A percentile compares a stretch with the other conserved stretches of the same genome.
These are phyloP conservation scores for Caenorhabditis angaria DNA, from an alignment of 2,888 invertebrate genomes.

Conservation along the genomic window DNA sequence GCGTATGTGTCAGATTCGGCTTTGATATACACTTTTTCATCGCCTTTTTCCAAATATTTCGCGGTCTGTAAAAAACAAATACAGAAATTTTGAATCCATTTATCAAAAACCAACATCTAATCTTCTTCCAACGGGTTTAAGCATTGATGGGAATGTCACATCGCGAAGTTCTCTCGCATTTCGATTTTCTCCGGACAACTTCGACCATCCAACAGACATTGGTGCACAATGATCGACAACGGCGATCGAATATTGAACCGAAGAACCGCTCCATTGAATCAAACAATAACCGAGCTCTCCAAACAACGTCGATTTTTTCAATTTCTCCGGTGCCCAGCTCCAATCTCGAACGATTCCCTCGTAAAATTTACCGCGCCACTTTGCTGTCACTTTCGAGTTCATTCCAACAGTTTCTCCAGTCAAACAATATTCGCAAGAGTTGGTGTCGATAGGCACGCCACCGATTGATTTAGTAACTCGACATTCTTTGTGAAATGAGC, in stretches of 20 bases:
- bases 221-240: neutral
- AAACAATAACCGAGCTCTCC: conserved; percentile 11
- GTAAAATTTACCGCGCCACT: conserved; percentile 11
- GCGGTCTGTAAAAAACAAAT: conserved; percentile 6
- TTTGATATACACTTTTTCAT: neutral
- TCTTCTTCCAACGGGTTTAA: conserved; percentile 1
- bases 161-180: neutral
- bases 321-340: conserved; percentile 5
- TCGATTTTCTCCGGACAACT: neutral
- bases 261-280: conserved; percentile 9
- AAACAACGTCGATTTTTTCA: neutral
- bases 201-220: neutral
- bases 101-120: neutral
- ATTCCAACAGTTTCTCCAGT: conserved; percentile 7
- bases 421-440: conserved; percentile 6
- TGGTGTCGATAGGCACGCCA: neutral
- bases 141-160: too few relatives aligned
- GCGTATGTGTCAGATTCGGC: conserved; percentile 8
- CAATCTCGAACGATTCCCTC: conserved; percentile 6
- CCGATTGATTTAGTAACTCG: neutral
- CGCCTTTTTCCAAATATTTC: neutral
- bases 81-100: neutral
- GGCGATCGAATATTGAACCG: neutral
- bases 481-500: conserved; percentile 15
- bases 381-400: neutral